A percentile compares a stretch with the other conserved stretches of the same genome.
These are phyloP conservation scores for Denticeps clupeoides DNA, from an alignment of 2,797 vertebrate species.

Conservation along the genomic window DNA sequence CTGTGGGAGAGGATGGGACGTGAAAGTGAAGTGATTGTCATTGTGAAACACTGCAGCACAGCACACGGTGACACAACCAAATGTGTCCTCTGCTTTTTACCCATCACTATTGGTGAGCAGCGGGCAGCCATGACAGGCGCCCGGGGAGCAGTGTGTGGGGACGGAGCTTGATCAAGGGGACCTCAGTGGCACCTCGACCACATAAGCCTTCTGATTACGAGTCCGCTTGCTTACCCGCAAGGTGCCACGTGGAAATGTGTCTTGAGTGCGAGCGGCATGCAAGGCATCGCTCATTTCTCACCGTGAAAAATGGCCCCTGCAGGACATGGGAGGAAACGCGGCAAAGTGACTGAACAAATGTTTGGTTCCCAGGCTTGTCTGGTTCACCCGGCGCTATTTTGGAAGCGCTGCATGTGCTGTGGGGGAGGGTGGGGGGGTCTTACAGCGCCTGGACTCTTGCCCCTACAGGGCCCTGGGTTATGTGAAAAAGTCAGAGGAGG, in stretches of 20 bases:
- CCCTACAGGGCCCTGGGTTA: constrained; percentile 78
- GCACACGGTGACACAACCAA: no score
- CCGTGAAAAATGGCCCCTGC: constrained; percentile 32
- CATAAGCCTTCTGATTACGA: no score
- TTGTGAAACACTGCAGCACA: no score
- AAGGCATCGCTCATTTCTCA: constrained; percentile 24
- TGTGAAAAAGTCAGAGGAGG: constrained; percentile 59
- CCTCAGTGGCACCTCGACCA: no score
- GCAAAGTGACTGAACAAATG: constrained; percentile 45
- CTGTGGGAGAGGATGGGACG: background rate
- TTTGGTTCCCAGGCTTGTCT: constrained; percentile 76
- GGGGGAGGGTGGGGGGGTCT: constrained; percentile 67
- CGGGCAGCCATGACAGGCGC: no score
- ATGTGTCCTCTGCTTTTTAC: no score
- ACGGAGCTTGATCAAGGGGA: no score
- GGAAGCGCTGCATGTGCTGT: constrained; percentile 53
- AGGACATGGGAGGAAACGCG: constrained; percentile 31
- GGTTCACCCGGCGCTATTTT: constrained; percentile 84
- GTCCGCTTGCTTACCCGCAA: no score
- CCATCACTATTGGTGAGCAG: no score
- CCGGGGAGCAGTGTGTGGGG: no score
- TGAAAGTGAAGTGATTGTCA: no score
- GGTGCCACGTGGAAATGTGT: background rate
- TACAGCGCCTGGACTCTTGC: constrained; percentile 54
- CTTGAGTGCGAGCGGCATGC: background rate